Conservation (phyloP, 2,888 invertebrate genomes). For the Brenthis hecate region DNA sequence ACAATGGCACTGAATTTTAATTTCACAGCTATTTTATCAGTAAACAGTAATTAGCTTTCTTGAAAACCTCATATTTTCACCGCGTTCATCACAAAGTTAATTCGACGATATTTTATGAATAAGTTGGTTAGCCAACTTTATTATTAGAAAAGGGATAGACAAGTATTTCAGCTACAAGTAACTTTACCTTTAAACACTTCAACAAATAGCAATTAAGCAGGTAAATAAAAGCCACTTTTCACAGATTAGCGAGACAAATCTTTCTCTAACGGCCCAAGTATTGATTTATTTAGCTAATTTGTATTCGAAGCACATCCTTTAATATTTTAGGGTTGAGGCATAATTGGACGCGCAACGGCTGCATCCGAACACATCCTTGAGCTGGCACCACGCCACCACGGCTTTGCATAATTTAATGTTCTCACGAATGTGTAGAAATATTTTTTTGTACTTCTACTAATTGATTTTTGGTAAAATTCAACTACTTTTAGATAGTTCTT, state of each 20-base stretch:
- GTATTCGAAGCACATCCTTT: slow-evolving; percentile 68
- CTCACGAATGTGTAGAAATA: slow-evolving; percentile 54
- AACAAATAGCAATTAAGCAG: slow-evolving; percentile 7
- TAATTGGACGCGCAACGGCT: slow-evolving; percentile 75
- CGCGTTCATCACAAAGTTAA: neutral
- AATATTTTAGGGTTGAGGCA: slow-evolving; percentile 78
- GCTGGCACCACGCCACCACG: slow-evolving; percentile 73
- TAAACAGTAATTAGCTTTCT: too few species aligned
- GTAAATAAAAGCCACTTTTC: slow-evolving; percentile 19
- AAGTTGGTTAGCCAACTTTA: slow-evolving; percentile 1
- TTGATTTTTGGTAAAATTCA: slow-evolving; percentile 13
- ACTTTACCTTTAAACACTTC: neutral
- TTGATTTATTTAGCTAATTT: slow-evolving; percentile 66
- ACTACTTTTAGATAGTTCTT: too few species aligned
- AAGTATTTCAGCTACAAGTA: neutral
- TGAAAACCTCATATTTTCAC: too few species aligned
- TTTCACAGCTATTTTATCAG: too few species aligned
- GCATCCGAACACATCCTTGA: slow-evolving; percentile 69
- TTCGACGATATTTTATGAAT: neutral
- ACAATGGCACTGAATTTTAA: too few species aligned
- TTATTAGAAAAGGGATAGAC: neutral
- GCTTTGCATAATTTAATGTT: slow-evolving; percentile 70
- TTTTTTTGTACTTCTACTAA: slow-evolving; percentile 28
- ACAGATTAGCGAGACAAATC: slow-evolving; percentile 15
- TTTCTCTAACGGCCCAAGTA: slow-evolving; percentile 41